A percentile compares a stretch with the other conserved stretches of the same genome.
phyloP scores from a whole-genome alignment of 1,140 invertebrate species.

The Nebria ingens region DNA sequence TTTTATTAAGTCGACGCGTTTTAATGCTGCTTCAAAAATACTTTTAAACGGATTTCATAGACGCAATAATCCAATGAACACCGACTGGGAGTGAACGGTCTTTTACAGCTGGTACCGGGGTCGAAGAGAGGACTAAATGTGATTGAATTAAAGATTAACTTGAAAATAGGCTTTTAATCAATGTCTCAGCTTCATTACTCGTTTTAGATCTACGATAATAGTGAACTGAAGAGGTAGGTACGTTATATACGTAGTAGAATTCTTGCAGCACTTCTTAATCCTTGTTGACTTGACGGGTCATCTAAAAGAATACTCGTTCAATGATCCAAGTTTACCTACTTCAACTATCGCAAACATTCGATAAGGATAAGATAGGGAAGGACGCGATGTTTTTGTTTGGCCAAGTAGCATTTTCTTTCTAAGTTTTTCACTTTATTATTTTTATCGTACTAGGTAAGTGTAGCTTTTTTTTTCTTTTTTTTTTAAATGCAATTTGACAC shows the following conservation, averaged over 20 bases:
- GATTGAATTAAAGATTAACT: slow-evolving; percentile 8
- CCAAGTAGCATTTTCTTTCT: too few relatives aligned
- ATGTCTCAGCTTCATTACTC: slow-evolving; percentile 4
- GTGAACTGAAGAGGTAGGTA: not conserved
- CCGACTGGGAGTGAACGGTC: not conserved
- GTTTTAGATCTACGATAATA: not conserved
- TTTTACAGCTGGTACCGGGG: not conserved
- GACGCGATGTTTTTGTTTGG: too few relatives aligned
- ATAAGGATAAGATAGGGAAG: too few relatives aligned
- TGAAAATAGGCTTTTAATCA: slow-evolving; percentile 9
- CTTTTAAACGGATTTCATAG: not conserved
- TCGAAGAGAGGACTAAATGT: too few relatives aligned
- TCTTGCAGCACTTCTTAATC: not conserved
- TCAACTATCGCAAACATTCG: too few relatives aligned
- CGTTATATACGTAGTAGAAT: too few relatives aligned
- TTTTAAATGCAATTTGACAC: too few relatives aligned
- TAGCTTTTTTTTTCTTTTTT: too few relatives aligned
- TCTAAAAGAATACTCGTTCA: not conserved
- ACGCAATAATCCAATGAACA: slow-evolving; percentile 4
- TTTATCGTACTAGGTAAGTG: too few relatives aligned
- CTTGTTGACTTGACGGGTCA: not conserved
- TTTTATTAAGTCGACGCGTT: not conserved
- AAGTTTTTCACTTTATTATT: too few relatives aligned
- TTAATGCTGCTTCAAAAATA: not conserved
- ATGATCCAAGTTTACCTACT: too few relatives aligned